These are phyloP conservation scores for Machaerirhynchus nigripectus DNA, from an alignment of 2,113 vertebrate species.

Conservation along the genomic window DNA sequence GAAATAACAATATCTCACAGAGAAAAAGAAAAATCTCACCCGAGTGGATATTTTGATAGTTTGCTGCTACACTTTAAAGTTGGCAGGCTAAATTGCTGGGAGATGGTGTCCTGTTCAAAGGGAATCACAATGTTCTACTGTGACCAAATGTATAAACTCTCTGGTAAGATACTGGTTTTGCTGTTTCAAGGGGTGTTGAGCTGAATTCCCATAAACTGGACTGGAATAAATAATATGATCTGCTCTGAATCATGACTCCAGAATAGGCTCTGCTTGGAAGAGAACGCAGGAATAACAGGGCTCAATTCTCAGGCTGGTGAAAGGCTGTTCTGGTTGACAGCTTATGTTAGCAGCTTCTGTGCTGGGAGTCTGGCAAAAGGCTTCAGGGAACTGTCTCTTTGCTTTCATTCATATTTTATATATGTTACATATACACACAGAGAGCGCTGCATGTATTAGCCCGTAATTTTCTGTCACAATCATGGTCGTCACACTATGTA, in stretches of 20 bases:
- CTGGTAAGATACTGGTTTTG: background rate
- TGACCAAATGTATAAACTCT: background rate
- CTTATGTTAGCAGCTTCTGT: constrained; percentile 48
- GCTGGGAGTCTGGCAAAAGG: constrained; percentile 26
- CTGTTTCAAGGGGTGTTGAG: background rate
- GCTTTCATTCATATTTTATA: constrained; percentile 32
- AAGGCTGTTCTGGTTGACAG: constrained; percentile 34
- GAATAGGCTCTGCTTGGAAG: background rate
- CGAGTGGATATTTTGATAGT: background rate
- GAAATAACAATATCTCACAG: background rate
- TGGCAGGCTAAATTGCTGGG: background rate
- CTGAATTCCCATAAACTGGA: background rate
- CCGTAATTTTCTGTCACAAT: constrained; percentile 4
- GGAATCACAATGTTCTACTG: background rate
- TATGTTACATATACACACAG: background rate
- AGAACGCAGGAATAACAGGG: background rate
- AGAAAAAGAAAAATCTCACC: background rate
- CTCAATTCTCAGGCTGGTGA: background rate
- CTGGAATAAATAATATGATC: background rate
- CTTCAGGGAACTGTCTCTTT: constrained; percentile 20
- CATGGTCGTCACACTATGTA: background rate
- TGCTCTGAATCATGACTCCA: background rate
- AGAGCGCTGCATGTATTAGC: background rate
- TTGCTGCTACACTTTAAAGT: background rate
- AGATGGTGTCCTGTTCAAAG: background rate